Evolutionary conservation across 2,113 vertebrate genomes (phyloP).

Genomic region (Laticauda laticaudata): DNA sequence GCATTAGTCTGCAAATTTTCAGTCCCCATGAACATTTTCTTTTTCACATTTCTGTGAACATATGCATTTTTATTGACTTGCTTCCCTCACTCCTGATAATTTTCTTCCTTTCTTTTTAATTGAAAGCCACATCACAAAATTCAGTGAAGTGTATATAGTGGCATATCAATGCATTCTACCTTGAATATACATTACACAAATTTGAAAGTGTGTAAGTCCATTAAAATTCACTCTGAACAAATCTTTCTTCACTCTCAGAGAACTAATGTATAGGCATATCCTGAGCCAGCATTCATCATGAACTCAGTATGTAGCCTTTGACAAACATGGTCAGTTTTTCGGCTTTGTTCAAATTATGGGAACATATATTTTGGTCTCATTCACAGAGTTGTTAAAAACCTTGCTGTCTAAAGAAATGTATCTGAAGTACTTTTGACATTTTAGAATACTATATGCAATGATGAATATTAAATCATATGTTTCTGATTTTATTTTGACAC

Average conservation of each 20-base stretch:
- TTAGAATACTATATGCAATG: neutral
- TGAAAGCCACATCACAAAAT: neutral
- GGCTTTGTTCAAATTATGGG: neutral
- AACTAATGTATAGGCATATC: neutral
- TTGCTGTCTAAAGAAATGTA: neutral
- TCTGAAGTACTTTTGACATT: neutral
- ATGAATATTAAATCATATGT: neutral
- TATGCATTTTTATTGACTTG: neutral
- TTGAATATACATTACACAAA: neutral
- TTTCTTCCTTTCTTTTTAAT: neutral
- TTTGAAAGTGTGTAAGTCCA: neutral
- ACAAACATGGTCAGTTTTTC: neutral
- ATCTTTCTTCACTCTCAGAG: neutral
- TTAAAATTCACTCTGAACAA: neutral
- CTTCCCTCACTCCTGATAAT: neutral
- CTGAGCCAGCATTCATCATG: neutral
- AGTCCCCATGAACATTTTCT: neutral
- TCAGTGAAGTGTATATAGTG: neutral
- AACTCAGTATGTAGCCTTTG: constrained; percentile 13
- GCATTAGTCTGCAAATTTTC: neutral
- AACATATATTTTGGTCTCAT: neutral
- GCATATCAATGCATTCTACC: neutral
- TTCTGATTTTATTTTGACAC: neutral
- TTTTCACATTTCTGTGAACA: neutral
- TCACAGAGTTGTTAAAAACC: neutral